A percentile compares a stretch with the other conserved stretches of the same genome.
Conservation (phyloP, 2,113 vertebrate genomes). For the Phalacrocorax brasilianus region DNA sequence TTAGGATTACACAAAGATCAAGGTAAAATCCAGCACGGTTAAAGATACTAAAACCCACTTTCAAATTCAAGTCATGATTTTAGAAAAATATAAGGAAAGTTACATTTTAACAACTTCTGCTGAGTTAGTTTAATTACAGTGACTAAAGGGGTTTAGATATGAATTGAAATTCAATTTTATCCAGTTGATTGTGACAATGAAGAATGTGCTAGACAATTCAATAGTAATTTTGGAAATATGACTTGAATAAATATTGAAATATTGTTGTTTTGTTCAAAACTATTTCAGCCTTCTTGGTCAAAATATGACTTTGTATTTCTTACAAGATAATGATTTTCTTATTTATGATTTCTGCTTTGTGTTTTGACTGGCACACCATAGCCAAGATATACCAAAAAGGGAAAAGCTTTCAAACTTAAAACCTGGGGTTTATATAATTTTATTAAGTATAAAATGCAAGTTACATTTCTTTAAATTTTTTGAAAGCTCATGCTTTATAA, state of each 20-base stretch:
- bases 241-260: not conserved
- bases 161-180: not conserved
- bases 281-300: not conserved
- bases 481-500: not conserved
- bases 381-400: not conserved
- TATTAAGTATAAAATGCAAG: not conserved
- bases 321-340: not conserved
- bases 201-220: not conserved
- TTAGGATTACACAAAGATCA: not conserved
- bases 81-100: not conserved
- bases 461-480: not conserved
- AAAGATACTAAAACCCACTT: not conserved
- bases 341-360: not conserved
- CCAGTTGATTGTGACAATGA: not conserved
- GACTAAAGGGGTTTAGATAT: not conserved
- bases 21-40: not conserved
- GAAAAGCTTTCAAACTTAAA: not conserved
- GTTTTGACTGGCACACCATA: not conserved
- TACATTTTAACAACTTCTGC: accelerated
- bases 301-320: not conserved
- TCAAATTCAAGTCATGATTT: not conserved
- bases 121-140: not conserved
- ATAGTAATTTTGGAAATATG: not conserved
- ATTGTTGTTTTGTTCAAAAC: not conserved
- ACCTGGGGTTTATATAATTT: not conserved